Conservation (phyloP, 92 coral and sea anemone genomes). For the Phenganax subtilis region DNA sequence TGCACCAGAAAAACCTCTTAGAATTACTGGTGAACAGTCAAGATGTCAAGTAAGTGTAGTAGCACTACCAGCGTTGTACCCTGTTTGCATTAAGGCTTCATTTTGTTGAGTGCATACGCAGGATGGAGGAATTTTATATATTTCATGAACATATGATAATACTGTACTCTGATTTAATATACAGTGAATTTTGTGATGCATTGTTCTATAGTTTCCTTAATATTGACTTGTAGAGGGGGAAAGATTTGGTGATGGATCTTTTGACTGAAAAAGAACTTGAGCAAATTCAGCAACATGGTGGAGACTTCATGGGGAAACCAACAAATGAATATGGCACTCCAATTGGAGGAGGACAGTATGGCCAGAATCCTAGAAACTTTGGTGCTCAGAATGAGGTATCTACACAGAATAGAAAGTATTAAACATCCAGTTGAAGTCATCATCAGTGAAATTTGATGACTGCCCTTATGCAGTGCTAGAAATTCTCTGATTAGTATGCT, state of each 20-base stretch:
- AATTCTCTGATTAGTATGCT: too few relatives aligned
- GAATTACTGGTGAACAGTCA: slow-evolving; percentile 93
- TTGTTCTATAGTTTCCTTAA: neutral
- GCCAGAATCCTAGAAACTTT: slow-evolving; percentile 32
- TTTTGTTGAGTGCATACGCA: too few relatives aligned
- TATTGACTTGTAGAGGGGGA: slow-evolving; percentile 56
- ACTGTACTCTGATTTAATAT: too few relatives aligned
- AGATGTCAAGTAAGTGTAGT: slow-evolving; percentile 55
- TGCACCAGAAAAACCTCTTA: slow-evolving; percentile 92
- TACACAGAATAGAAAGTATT: neutral
- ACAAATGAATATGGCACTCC: slow-evolving; percentile 58
- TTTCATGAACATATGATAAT: too few relatives aligned
- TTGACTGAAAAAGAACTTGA: slow-evolving; percentile 95
- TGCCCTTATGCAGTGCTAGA: too few relatives aligned
- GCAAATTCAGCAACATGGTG: slow-evolving; percentile 48
- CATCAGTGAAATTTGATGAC: too few relatives aligned
- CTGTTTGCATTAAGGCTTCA: too few relatives aligned
- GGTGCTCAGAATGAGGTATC: slow-evolving; percentile 37
- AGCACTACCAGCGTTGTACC: neutral
- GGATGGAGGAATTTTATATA: too few relatives aligned
- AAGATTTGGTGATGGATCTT: slow-evolving; percentile 88
- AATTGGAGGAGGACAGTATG: slow-evolving; percentile 40
- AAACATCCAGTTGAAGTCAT: neutral
- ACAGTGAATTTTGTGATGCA: too few relatives aligned
- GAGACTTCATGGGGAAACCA: slow-evolving; percentile 54